Conservation (phyloP, 2,888 invertebrate species). For the Tricholauxania praeusta region DNA sequence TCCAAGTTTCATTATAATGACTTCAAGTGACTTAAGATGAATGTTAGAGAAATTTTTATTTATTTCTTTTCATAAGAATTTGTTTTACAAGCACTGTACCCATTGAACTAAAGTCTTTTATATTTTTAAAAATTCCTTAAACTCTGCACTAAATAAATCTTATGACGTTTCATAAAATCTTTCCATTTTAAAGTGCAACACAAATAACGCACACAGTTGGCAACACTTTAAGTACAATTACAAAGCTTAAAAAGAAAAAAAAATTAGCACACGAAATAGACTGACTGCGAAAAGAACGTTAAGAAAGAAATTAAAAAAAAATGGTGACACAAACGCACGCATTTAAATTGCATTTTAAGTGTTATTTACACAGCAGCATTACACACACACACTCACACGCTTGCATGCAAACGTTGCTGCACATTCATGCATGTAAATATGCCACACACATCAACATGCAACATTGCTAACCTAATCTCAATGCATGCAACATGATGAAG, state of each 20-base stretch:
- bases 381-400: constrained; percentile 25
- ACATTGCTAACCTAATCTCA: too few species aligned
- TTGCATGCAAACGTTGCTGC: neutral
- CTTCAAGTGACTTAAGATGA: too few species aligned
- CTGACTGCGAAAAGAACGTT: too few species aligned
- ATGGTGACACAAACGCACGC: constrained; percentile 24
- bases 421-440: constrained; percentile 24
- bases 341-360: constrained; percentile 42
- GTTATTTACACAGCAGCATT: constrained; percentile 35
- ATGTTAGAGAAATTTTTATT: too few species aligned
- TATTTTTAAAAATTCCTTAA: too few species aligned
- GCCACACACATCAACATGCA: neutral
- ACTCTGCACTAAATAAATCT: too few species aligned
- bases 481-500: too few species aligned
- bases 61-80: too few species aligned
- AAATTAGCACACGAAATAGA: neutral
- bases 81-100: too few species aligned
- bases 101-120: too few species aligned
- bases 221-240: constrained; percentile 30
- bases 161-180: constrained; percentile 24
- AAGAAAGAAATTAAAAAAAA: neutral
- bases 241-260: neutral
- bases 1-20: too few species aligned
- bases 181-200: constrained; percentile 31
- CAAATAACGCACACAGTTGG: constrained; percentile 36